Evolutionary conservation across 2,797 vertebrate species (phyloP), one percentile per base, ranked within the genome.

Genomic region (Aphelocoma californica): DNA sequence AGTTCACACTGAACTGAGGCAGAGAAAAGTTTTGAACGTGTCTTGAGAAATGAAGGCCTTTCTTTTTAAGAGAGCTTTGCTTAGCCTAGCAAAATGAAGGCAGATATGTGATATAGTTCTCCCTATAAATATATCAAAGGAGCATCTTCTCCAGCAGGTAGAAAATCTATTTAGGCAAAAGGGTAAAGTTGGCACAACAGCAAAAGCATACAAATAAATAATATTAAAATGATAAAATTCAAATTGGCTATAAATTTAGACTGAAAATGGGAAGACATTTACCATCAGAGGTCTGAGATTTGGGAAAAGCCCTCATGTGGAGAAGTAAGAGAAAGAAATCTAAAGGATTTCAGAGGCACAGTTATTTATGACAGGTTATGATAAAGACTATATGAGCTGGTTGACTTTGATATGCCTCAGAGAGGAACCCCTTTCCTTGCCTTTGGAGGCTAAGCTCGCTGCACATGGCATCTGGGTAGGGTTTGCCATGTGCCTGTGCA

Each of bases 41-140:
- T 32, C 58, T 81, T 65, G 69, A 88, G 61, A 83, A 90, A 90
- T 61, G 4, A 38, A 74, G 29, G 80, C 36, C n/a, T 91, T 81
- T 88, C 26, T 69, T 94, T 90, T 88, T 54, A 88, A 83, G 87
- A 57, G 79, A 79, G 18, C 17, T 83, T 88, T 91, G 92, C 90
- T 97, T 90, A 95, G 67, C 84, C 85, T 60, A 72, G 92, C 80
- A 95, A 94, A 95, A 88, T 60, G 40, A 94, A 78, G 83, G 86
- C 77, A 93, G 95, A 84, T 93, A 86, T 92, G 92, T 86, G 90
- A 82, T 92, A 48, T 77, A 84, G 81, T 66, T 93, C 88, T 81
- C 51, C 38, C 90, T 66, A 86, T 94, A 96, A 95, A 97, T 93
- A 95, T 31, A 81, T 90, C 88, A 90, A 84, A 86, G 48, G 56